phyloP scores from a whole-genome alignment of 2,797 vertebrate species.

The Protonibea diacanthus region DNA sequence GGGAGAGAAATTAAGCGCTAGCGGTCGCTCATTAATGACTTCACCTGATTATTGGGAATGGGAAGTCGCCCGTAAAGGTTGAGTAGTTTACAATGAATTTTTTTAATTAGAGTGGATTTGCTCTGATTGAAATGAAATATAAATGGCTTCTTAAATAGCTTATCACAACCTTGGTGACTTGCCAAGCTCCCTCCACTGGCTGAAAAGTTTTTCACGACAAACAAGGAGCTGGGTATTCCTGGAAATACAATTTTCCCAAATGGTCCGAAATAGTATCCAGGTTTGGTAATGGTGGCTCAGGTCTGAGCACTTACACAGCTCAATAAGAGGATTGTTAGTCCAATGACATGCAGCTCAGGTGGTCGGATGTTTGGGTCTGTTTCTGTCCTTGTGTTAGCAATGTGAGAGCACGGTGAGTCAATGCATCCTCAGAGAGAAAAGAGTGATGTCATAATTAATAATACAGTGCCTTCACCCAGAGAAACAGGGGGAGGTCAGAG shows the following conservation, averaged over 20 bases:
- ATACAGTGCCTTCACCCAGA: conserved; percentile 12
- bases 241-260: background rate
- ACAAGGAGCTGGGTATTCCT: conserved; percentile 14
- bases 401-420: background rate
- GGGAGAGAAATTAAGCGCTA: conserved; percentile 74
- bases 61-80: conserved; percentile 84
- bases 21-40: conserved; percentile 77
- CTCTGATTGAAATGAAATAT: conserved; percentile 85
- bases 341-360: background rate
- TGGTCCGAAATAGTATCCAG: background rate
- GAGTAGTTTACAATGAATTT: conserved; percentile 86
- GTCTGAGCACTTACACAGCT: no score
- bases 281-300: background rate
- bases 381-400: background rate
- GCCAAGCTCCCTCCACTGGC: conserved; percentile 40
- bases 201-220: conserved; percentile 45
- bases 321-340: background rate
- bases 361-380: background rate
- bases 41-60: conserved; percentile 84
- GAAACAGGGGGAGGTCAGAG: conserved; percentile 18
- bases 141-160: conserved; percentile 84
- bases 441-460: background rate
- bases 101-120: conserved; percentile 89
- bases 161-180: conserved; percentile 73
- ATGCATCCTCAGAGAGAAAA: background rate